phyloP scores from a whole-genome alignment of 2,888 invertebrate species.

The Trilocha varians region DNA sequence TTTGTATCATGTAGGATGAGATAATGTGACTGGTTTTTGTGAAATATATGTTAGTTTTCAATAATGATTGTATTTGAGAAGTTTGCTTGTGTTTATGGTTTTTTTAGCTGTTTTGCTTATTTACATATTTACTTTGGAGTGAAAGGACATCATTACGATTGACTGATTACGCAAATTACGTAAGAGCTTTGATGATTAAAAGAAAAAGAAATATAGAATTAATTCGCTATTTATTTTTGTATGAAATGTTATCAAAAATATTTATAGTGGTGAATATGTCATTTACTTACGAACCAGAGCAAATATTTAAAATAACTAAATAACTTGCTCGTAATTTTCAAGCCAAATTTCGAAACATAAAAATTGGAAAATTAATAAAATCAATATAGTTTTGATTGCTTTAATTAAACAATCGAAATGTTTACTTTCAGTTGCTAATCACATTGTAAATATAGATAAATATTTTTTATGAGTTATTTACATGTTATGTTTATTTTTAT shows the following conservation, averaged over 20 bases:
- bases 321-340: not conserved
- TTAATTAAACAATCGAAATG: not conserved
- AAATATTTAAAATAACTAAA: not conserved
- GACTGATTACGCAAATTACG: not conserved
- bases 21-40: constrained; percentile 1
- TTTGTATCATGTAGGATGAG: not conserved
- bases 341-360: not conserved
- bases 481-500: constrained; percentile 52
- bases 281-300: not conserved
- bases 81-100: constrained; percentile 7
- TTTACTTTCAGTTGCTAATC: constrained; percentile 18
- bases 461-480: constrained; percentile 57
- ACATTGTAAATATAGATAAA: constrained; percentile 58
- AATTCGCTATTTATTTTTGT: not conserved
- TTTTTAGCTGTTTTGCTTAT: constrained; percentile 3
- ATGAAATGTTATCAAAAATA: not conserved
- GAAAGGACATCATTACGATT: not conserved
- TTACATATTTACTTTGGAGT: constrained; percentile 3
- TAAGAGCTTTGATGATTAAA: not conserved
- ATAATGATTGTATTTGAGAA: constrained; percentile 1
- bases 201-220: not conserved
- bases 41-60: not conserved
- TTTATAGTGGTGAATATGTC: not conserved
- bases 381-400: not conserved
- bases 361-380: not conserved